These are phyloP conservation scores for Drosophila littoralis DNA, from an alignment of 1,140 invertebrate species.

Conservation along the genomic window DNA sequence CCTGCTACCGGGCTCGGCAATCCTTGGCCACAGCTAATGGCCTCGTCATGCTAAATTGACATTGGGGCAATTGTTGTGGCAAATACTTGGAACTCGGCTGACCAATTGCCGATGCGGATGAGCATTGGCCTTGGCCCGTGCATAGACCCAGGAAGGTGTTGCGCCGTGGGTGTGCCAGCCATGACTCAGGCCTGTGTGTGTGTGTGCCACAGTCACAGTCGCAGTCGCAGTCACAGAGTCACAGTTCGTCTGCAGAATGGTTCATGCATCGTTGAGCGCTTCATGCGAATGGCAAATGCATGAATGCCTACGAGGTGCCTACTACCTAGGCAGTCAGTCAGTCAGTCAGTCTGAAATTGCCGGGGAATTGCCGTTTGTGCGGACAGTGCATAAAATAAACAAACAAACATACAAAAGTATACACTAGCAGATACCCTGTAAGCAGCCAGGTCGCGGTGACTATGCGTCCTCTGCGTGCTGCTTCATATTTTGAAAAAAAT, in stretches of 20 bases:
- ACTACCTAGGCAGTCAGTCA: constrained; percentile 8
- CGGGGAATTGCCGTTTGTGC: background rate
- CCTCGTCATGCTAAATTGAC: background rate
- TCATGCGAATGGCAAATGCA: constrained; percentile 55
- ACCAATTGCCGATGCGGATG: constrained; percentile 14
- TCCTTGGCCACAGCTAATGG: background rate
- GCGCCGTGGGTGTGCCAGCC: constrained; percentile 12
- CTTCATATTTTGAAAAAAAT: too few species aligned
- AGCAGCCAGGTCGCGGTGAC: too few species aligned
- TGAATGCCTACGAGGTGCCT: constrained; percentile 37
- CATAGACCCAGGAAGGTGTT: constrained; percentile 24
- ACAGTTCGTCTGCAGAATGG: constrained; percentile 44
- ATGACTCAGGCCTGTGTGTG: constrained; percentile 8
- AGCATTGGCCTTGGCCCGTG: constrained; percentile 18
- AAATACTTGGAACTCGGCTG: constrained; percentile 11
- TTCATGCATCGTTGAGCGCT: constrained; percentile 64
- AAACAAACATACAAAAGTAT: background rate
- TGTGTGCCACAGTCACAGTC: constrained; percentile 2
- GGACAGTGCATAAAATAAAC: background rate
- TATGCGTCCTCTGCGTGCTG: too few species aligned
- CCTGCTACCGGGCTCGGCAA: too few species aligned
- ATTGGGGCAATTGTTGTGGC: background rate
- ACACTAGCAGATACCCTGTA: background rate
- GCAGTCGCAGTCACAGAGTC: constrained; percentile 14
- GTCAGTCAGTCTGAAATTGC: constrained; percentile 9